Evolutionary conservation across 2,113 vertebrate species (phyloP).

Genomic region (Brachionichthys hirsutus): DNA sequence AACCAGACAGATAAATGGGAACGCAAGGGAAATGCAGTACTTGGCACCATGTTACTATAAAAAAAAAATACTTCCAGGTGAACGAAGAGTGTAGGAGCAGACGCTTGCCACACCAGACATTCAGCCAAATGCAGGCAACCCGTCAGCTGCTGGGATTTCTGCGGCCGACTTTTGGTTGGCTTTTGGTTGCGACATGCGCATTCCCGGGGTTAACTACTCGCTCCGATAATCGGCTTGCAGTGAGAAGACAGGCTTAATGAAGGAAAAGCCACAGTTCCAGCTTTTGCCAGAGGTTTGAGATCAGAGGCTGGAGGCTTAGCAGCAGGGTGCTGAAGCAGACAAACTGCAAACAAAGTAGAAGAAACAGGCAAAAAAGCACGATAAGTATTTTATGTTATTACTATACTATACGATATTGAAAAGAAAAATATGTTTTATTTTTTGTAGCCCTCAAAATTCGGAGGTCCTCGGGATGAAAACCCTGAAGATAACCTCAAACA

Average conservation of each 20-base stretch:
- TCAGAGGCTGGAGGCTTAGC: constrained; percentile 41
- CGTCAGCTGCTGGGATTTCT: constrained; percentile 13
- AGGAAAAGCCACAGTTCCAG: constrained; percentile 47
- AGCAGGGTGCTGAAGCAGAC: constrained; percentile 26
- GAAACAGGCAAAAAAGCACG: neutral
- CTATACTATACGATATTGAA: no score
- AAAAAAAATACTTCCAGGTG: neutral
- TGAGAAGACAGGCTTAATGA: constrained; percentile 52
- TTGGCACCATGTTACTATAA: neutral
- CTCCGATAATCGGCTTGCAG: constrained; percentile 45
- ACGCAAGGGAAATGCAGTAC: constrained; percentile 5
- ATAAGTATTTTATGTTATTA: no score
- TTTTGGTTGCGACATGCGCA: constrained; percentile 36
- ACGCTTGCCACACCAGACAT: constrained; percentile 14
- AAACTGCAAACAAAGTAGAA: constrained; percentile 21
- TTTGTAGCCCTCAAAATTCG: no score
- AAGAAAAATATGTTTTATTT: no score
- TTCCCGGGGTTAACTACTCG: constrained; percentile 39
- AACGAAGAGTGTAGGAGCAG: constrained; percentile 20
- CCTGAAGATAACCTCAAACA: no score
- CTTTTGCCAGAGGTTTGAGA: constrained; percentile 21
- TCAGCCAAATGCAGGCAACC: constrained; percentile 2
- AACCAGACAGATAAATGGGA: constrained; percentile 25
- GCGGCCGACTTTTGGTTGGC: constrained; percentile 27
- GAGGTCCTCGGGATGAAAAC: no score